Evolutionary conservation across 2,888 invertebrate genomes (phyloP), one percentile per base, ranked within the genome.

Genomic region (Liposcelis brunnea): DNA sequence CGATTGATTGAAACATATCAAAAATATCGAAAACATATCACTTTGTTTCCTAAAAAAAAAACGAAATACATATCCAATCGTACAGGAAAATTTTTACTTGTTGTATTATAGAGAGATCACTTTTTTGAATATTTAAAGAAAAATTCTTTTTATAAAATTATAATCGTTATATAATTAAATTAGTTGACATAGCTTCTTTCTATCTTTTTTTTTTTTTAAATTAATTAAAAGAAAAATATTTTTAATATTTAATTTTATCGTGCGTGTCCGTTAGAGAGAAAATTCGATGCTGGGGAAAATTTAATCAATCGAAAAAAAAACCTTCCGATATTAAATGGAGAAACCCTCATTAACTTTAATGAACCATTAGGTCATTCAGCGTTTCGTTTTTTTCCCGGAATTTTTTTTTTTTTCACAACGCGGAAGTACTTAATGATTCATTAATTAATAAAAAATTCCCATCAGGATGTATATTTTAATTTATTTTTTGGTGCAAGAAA

Each of bases 391-490:
- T 49, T 49, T 52, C 47, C 52, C 47, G 33, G 52, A 53, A 51
- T 52, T 52, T 51, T 46, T 44, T 44, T 38, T 56, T 52, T 54
- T 35, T 46, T 52, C 49, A 40, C 54, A 26, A 26, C 26, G 26
- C 26, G 26, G 26, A 26, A 26, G 26, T 26, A 26, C 26, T 26
- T 26, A 26, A 26, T 26, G 26, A 26, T 26, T 26, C 26, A 26
- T 26, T 26, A 26, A 26, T 26, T 43, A 43, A 47, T 12, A 14
- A 48, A 50, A 47, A 47, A 43, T 40, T 40, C 3, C 19, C 26
- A 26, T 4, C 49, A 53, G 48, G 50, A 49, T 56, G 57, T 58
- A 59, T 60, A 59, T 59, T 52, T 12, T 34, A n/a, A 7, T 2
- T 19, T 43, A 12, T 6, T 33, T 43, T 14, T 26, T 37, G 14